phyloP scores from a whole-genome alignment of 2,888 invertebrate species.

The Hipparchia sbordonii region DNA sequence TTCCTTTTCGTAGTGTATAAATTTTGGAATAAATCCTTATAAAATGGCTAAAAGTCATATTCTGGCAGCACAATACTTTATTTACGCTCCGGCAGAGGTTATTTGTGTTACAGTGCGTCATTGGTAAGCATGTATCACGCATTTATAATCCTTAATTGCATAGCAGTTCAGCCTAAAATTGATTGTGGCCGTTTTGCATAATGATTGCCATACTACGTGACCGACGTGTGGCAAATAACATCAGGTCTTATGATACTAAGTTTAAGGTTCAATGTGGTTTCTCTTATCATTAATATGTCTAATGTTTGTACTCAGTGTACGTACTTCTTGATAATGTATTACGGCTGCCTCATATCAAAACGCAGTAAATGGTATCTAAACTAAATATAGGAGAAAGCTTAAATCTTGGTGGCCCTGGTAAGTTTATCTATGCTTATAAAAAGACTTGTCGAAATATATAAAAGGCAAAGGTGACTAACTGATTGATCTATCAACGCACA shows the following conservation, averaged over 20 bases:
- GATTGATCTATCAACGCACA: no score
- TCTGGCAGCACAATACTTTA: background rate
- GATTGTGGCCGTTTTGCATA: background rate
- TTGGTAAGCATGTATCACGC: background rate
- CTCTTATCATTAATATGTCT: background rate
- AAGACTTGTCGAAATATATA: no score
- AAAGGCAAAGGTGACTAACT: no score
- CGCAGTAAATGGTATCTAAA: no score
- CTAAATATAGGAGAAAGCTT: no score
- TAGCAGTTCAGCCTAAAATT: background rate
- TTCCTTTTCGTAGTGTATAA: background rate
- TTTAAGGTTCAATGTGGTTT: slow-evolving; percentile 8
- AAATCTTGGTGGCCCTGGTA: no score
- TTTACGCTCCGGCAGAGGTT: slow-evolving; percentile 13
- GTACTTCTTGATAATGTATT: no score
- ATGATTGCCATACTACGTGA: slow-evolving; percentile 12
- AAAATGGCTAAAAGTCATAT: background rate
- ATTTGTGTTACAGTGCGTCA: slow-evolving; percentile 14
- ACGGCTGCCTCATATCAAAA: no score
- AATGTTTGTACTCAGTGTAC: background rate
- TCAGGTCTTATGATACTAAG: background rate
- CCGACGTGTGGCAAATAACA: background rate
- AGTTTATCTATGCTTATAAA: no score
- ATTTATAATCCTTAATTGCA: background rate
- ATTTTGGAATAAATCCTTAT: background rate